Evolutionary conservation across 2,113 vertebrate species (phyloP).

Genomic region (Corythaixoides concolor): DNA sequence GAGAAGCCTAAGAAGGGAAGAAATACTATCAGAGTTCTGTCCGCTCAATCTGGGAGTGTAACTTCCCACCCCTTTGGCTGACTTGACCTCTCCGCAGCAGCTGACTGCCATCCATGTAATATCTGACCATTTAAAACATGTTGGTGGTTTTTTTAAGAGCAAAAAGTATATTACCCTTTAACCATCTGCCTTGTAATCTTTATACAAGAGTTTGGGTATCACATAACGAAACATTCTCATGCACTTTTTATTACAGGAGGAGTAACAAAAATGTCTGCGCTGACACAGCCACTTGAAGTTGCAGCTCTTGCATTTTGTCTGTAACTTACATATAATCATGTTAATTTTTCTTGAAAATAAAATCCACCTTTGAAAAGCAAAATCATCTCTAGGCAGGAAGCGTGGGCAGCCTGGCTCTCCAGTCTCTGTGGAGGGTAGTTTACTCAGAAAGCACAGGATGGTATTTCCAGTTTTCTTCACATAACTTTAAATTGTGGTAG

Average conservation of each 20-base stretch:
- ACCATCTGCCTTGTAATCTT: neutral
- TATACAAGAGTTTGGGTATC: neutral
- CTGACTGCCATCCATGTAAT: neutral
- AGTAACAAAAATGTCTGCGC: neutral
- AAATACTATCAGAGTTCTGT: neutral
- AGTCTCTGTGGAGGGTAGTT: neutral
- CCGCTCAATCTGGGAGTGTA: neutral
- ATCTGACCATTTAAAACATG: neutral
- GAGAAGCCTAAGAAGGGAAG: neutral
- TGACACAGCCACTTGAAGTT: neutral
- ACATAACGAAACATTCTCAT: neutral
- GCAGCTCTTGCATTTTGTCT: neutral
- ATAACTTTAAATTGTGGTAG: neutral
- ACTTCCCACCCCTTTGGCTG: neutral
- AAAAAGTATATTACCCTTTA: neutral
- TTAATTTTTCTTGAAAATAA: neutral
- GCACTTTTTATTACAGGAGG: neutral
- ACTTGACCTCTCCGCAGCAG: neutral
- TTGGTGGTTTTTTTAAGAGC: neutral
- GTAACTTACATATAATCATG: neutral
- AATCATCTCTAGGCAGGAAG: neutral
- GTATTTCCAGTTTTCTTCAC: neutral
- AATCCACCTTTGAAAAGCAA: neutral
- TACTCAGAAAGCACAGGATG: neutral
- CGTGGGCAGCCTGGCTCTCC: accelerated